phyloP scores from a whole-genome alignment of 2,888 invertebrate species.

The Ametastegia equiseti region DNA sequence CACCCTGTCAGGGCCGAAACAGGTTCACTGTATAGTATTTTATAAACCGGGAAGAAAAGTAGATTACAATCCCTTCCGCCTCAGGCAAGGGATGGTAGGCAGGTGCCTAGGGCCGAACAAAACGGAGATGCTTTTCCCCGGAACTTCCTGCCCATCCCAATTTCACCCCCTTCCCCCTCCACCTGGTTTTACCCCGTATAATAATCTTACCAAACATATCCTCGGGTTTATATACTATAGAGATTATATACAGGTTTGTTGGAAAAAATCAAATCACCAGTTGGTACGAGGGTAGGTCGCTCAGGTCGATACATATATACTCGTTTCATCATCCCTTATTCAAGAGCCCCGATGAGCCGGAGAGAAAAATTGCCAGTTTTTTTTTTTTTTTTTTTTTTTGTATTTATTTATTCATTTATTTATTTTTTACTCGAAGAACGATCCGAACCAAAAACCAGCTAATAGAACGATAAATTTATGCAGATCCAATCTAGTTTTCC shows the following conservation, averaged over 20 bases:
- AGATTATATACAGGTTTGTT: not conserved
- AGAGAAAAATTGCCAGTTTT: too few relatives aligned
- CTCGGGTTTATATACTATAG: not conserved
- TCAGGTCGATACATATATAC: too few relatives aligned
- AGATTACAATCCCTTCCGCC: constrained; percentile 44
- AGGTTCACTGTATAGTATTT: constrained; percentile 23
- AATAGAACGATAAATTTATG: too few relatives aligned
- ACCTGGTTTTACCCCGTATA: not conserved
- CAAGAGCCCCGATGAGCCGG: too few relatives aligned
- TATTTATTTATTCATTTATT: too few relatives aligned
- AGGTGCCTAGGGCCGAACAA: not conserved
- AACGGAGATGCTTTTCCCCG: constrained; percentile 5
- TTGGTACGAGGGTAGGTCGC: not conserved
- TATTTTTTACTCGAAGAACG: too few relatives aligned
- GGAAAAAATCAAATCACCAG: not conserved
- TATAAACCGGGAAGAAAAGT: constrained; percentile 33
- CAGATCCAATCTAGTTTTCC: too few relatives aligned
- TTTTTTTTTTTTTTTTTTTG: too few relatives aligned
- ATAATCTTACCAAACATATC: constrained; percentile 24
- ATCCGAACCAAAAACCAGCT: too few relatives aligned
- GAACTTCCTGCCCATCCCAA: not conserved
- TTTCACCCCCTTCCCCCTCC: not conserved
- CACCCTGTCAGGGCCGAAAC: not conserved
- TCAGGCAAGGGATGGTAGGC: not conserved
- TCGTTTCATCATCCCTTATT: too few relatives aligned